Conservation (phyloP, 1,140 invertebrate genomes). For the Pseudomyrmex sp. region DNA sequence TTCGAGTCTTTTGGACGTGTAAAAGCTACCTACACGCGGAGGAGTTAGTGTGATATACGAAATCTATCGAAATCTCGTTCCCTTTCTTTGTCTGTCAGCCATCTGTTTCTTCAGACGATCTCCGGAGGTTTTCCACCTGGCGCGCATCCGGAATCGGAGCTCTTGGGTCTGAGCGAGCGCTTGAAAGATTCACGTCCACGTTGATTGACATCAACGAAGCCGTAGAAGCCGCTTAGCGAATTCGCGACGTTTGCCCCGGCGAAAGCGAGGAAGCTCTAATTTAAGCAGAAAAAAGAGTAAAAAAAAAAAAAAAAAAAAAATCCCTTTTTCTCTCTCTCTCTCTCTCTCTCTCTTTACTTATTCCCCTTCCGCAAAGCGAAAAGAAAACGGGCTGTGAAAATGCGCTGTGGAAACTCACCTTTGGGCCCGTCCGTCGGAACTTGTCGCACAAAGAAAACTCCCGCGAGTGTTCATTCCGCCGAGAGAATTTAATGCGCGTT, state of each 20-base stretch:
- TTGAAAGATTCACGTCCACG: conserved; percentile 22
- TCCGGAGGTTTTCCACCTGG: not conserved
- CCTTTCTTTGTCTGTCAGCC: not conserved
- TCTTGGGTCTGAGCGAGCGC: conserved; percentile 14
- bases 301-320: conserved; percentile 4
- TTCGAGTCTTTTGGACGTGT: not conserved
- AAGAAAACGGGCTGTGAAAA: conserved; percentile 34
- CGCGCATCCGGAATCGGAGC: not conserved
- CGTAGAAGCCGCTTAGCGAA: conserved; percentile 21
- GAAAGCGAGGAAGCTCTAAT: not conserved
- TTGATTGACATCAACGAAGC: conserved; percentile 41
- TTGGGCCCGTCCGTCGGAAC: conserved; percentile 33
- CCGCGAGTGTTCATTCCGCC: conserved; percentile 47
- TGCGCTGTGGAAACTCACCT: conserved; percentile 30
- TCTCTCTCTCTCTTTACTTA: too few species aligned
- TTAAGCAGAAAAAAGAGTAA: not conserved
- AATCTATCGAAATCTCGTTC: not conserved
- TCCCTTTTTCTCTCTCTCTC: too few species aligned
- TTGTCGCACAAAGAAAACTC: conserved; percentile 57
- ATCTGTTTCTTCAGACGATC: not conserved
- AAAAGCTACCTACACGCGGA: not conserved
- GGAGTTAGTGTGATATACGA: not conserved
- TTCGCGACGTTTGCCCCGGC: conserved; percentile 23
- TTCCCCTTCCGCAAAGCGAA: not conserved
- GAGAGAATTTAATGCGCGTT: conserved; percentile 55